Base-by-base conservation (phyloP, 2,113 vertebrate species). In the Hystrix brachyura region DNA sequence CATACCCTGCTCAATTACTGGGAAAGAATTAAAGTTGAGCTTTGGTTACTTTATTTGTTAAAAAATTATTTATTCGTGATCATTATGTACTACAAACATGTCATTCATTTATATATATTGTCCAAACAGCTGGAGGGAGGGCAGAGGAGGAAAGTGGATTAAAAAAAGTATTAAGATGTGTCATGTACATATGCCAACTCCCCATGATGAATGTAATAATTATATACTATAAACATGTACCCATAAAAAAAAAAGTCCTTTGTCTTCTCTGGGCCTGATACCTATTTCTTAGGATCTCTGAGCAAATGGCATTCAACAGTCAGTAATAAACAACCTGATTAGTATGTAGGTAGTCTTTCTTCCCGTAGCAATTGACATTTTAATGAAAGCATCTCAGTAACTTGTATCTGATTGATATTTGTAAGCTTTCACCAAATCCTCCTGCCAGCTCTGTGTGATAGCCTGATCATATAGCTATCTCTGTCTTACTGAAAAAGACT, bases 221-320 rank as follows among this genome's bases (percentile, higher is more conserved):
- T 76, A 48, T 76, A 27, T 48, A 23, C 72, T 76, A 76, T 23
- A 76, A 74, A 76, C 23, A 76, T 69, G 17, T 6, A 69, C 15
- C 27, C 79, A 3, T 81, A 46, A 46, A 96, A 38, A 38, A 38
- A 38, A 84, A 65, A 51, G 34, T 62, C 18, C 25, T 38, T 84
- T 95, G 9, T 85, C 38, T 93, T 94, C 32, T 93, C 38, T 79
- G 15, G 74, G 91, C 27, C 23, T 13, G 43, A 65, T 19, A 93
- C 15, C 15, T 32, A 62, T 80, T 93, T 89, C 48, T 79, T 83
- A 10, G 69, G 13, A 10, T 64, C 82, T 82, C 29, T 62, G 65
- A 97, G 55, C 4, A 85, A 25, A 43, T 96, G 64, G 64, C 60
- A 89, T 59, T 87, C 87, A 90, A 93, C 64, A 85, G 83, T 21